Evolutionary conservation across 2,888 invertebrate species (phyloP).

Genomic region (Andrena trimmerana): DNA sequence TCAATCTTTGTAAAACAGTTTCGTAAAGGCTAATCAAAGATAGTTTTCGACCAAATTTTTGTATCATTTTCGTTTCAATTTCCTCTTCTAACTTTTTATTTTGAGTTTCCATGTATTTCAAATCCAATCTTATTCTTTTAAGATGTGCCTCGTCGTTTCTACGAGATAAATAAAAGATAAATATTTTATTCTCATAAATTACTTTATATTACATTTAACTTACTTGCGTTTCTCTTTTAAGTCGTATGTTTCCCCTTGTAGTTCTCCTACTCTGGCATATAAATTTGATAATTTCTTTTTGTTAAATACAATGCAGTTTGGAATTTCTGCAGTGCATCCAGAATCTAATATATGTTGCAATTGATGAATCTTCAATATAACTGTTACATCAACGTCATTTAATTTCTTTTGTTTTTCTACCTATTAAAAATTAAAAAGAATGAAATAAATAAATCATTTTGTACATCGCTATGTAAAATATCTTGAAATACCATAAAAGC

Average conservation of each 20-base stretch:
- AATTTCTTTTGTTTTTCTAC: conserved; percentile 91
- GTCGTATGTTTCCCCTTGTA: conserved; percentile 89
- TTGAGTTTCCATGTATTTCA: conserved; percentile 88
- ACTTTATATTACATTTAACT: conserved; percentile 53
- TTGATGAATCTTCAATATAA: conserved; percentile 90
- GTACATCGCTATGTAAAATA: neutral
- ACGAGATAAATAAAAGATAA: conserved; percentile 29
- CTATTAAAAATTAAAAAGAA: conserved; percentile 82
- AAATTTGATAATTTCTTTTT: conserved; percentile 87
- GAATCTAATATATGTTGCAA: conserved; percentile 87
- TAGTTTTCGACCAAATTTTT: conserved; percentile 87
- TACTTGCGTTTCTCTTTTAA: conserved; percentile 88
- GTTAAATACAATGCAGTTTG: conserved; percentile 88
- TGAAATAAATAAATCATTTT: neutral
- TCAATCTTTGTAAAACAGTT: conserved; percentile 86
- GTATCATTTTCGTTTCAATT: conserved; percentile 86
- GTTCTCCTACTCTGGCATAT: conserved; percentile 88
- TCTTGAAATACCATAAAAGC: conserved; percentile 87
- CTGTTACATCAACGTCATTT: conserved; percentile 91
- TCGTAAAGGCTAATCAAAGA: conserved; percentile 87
- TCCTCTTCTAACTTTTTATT: conserved; percentile 87
- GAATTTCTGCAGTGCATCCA: conserved; percentile 84
- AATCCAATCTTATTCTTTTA: conserved; percentile 90
- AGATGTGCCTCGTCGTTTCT: conserved; percentile 90
- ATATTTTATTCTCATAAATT: neutral